Evolutionary conservation across 2,888 invertebrate species (phyloP), one percentile per base, ranked within the genome.

Genomic region (Suillia variegata): DNA sequence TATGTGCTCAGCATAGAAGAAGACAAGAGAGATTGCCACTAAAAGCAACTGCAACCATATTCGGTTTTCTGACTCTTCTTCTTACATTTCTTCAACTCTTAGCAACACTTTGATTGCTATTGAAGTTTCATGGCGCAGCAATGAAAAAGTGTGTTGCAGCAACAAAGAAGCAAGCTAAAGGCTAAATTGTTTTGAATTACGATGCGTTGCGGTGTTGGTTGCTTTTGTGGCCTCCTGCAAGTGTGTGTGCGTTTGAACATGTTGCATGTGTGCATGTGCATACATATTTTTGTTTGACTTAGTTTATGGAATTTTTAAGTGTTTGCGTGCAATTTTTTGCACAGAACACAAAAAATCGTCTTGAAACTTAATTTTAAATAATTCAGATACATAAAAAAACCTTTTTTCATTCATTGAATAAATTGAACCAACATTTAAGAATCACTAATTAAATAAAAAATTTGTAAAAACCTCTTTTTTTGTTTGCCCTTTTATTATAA

Each of bases 151-250:
- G 4, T 8, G 13, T 5, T 4, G 45, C 45, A 18, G 45, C 45
- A 18, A 20, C 45, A 45, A 3, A 20, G 13, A n/a, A 38, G 4
- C 4, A 20, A 45, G 45, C 38, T 38, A 38, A 38, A 45, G 45
- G 17, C 45, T 45, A 45, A 45, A 45, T 45, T 18, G 45, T 45
- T 45, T 45, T 45, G 20, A 45, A 45, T 45, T 17, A 18, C 45
- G 45, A 18, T 45, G 45, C 45, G 45, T 17, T 20, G n/a, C n/a
- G n/a, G n/a, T n/a, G n/a, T n/a, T n/a, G n/a, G 45, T 45, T 45
- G 45, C 18, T 45, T 45, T 45, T 38, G 38, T 13, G 38, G 38
- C 13, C n/a, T 38, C n/a, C 4, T 45, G 45, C 18, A 5, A 45
- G 18, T 45, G 45, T 18, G 45, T 45, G 45, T 45, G 6, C 4